Evolutionary conservation across 2,113 vertebrate genomes (phyloP).

Genomic region (Asarcornis scutulata): DNA sequence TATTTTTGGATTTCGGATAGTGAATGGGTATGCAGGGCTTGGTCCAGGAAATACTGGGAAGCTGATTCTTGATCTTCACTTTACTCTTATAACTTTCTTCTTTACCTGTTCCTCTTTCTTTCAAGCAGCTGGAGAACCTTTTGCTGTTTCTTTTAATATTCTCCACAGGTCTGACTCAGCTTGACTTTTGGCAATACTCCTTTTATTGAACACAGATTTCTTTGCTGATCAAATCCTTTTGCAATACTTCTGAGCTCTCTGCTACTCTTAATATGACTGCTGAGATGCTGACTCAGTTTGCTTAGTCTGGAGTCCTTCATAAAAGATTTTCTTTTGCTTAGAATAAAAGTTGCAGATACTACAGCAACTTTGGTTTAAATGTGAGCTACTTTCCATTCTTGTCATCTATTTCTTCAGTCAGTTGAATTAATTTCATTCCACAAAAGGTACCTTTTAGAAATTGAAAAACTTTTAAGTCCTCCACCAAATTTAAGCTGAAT

Average conservation of each 20-base stretch:
- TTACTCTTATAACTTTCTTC: neutral
- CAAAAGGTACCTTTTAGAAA: neutral
- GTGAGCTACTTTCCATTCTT: neutral
- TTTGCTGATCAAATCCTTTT: slow-evolving; percentile 40
- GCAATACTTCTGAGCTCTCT: slow-evolving; percentile 14
- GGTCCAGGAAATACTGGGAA: neutral
- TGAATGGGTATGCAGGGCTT: neutral
- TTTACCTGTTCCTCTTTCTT: neutral
- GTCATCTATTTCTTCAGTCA: neutral
- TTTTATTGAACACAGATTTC: slow-evolving; percentile 35
- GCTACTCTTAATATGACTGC: neutral
- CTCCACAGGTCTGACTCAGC: neutral
- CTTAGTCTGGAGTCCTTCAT: slow-evolving; percentile 10
- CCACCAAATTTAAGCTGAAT: neutral
- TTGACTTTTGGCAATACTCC: slow-evolving; percentile 3
- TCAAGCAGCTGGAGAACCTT: neutral
- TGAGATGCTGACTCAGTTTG: slow-evolving; percentile 49
- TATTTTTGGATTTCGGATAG: accelerated
- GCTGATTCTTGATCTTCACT: neutral
- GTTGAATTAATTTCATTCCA: neutral
- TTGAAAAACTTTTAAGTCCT: neutral
- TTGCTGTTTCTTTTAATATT: slow-evolving; percentile 11
- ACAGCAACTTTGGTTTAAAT: neutral
- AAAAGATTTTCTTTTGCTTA: neutral
- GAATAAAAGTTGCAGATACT: neutral